These are phyloP conservation scores for Pluvialis apricaria DNA, from an alignment of 2,113 vertebrate genomes.

Conservation along the genomic window DNA sequence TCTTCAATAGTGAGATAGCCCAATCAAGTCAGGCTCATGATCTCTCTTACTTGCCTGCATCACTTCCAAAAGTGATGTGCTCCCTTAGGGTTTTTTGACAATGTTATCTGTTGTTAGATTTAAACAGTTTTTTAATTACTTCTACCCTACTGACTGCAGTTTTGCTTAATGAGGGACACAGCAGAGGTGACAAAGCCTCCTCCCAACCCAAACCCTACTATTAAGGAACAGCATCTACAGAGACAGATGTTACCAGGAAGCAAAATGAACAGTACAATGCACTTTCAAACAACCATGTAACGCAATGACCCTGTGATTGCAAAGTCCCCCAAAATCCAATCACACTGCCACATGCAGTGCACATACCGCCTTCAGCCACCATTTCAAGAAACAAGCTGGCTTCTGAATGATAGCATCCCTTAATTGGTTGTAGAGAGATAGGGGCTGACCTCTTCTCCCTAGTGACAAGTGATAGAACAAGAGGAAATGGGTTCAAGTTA, in stretches of 20 bases:
- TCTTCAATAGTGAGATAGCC: background rate
- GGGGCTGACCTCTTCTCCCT: no score
- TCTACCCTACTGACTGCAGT: background rate
- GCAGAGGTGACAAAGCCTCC: background rate
- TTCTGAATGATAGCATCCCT: background rate
- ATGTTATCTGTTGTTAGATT: background rate
- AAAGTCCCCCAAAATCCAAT: background rate
- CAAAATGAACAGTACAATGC: background rate
- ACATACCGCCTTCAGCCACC: background rate
- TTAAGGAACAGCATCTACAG: background rate
- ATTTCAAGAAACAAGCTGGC: background rate
- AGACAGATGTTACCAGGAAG: background rate
- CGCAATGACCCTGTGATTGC: background rate
- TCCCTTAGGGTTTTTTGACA: background rate
- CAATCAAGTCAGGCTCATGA: background rate
- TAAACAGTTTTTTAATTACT: background rate
- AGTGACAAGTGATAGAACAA: no score
- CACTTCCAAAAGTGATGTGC: background rate
- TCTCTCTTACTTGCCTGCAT: background rate
- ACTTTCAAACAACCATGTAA: background rate
- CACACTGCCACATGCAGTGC: rapidly evolving
- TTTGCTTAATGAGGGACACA: background rate
- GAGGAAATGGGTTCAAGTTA: no score
- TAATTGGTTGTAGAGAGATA: no score
- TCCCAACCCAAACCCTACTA: background rate